A percentile compares a stretch with the other conserved stretches of the same genome.
Evolutionary conservation across 2,797 vertebrate genomes (phyloP).

Genomic region (Chiroxiphia lanceolata): DNA sequence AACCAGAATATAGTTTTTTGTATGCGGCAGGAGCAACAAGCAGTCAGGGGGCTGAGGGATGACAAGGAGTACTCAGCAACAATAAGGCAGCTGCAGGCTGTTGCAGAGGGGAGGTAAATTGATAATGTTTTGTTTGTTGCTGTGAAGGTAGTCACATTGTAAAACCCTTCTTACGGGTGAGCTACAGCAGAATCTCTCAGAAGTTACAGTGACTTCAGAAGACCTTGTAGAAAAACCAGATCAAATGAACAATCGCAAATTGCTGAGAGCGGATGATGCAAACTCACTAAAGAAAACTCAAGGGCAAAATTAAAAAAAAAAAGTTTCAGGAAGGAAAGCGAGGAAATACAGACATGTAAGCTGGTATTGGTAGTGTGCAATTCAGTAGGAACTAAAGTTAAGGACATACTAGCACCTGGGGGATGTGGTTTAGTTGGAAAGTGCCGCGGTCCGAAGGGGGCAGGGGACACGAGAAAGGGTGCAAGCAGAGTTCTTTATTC

Average conservation of each 20-base stretch:
- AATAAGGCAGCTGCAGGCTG: not conserved
- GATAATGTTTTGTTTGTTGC: not conserved
- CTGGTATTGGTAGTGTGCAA: not conserved
- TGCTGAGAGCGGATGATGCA: not conserved
- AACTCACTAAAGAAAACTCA: not conserved
- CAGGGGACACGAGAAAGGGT: too few relatives aligned
- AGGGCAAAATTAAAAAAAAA: not conserved
- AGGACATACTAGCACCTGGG: not conserved
- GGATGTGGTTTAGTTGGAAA: not conserved
- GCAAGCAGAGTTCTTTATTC: too few relatives aligned
- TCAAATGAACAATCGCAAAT: not conserved
- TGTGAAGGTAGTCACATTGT: not conserved
- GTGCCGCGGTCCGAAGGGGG: too few relatives aligned
- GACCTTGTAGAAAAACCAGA: not conserved
- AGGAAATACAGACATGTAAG: not conserved
- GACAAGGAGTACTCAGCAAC: too few relatives aligned
- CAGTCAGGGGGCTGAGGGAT: not conserved
- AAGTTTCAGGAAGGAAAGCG: not conserved
- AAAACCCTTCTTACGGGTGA: not conserved
- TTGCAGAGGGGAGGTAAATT: not conserved
- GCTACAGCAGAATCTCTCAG: not conserved
- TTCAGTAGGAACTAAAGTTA: not conserved
- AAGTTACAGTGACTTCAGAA: not conserved
- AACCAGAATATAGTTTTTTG: not conserved
- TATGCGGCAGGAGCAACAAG: not conserved